Conservation (phyloP, 2,888 invertebrate genomes). For the Liodrosophila aerea region DNA sequence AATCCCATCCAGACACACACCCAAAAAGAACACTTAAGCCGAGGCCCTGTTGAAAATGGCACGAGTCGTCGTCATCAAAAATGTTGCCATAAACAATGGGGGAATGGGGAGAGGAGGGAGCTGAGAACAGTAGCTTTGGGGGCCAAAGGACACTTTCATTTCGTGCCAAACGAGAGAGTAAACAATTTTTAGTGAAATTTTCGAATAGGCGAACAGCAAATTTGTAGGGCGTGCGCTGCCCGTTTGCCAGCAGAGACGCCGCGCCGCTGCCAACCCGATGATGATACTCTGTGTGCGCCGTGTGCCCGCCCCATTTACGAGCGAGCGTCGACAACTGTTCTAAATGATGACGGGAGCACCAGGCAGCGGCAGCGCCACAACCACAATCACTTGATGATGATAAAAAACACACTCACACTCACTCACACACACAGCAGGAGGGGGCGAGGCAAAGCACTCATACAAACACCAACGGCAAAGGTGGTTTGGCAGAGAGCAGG, state of each 20-base stretch:
- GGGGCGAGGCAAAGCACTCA: slow-evolving; percentile 26
- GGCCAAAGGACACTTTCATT: slow-evolving; percentile 80
- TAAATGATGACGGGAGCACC: slow-evolving; percentile 72
- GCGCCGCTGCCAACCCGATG: slow-evolving; percentile 50
- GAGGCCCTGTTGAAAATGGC: neutral
- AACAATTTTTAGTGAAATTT: slow-evolving; percentile 83
- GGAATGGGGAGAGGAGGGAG: slow-evolving; percentile 7
- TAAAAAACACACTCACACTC: slow-evolving; percentile 29
- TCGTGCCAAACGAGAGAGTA: slow-evolving; percentile 81
- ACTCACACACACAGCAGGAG: slow-evolving; percentile 3
- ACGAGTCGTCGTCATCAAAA: slow-evolving; percentile 22
- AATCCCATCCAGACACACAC: neutral
- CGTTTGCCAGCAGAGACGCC: slow-evolving; percentile 35
- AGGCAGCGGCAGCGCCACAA: slow-evolving; percentile 24
- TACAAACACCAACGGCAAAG: slow-evolving; percentile 29
- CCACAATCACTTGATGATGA: slow-evolving; percentile 49
- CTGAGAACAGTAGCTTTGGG: slow-evolving; percentile 18
- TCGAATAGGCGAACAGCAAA: slow-evolving; percentile 82
- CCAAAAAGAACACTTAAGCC: neutral
- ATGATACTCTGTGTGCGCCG: slow-evolving; percentile 50
- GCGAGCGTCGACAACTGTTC: slow-evolving; percentile 56
- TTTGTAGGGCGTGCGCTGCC: slow-evolving; percentile 71
- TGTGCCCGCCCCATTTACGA: slow-evolving; percentile 66
- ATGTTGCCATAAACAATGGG: slow-evolving; percentile 5
- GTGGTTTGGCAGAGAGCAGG: slow-evolving; percentile 24